Base-by-base conservation (phyloP, 2,797 vertebrate species). In the Spinus olivaceus region DNA sequence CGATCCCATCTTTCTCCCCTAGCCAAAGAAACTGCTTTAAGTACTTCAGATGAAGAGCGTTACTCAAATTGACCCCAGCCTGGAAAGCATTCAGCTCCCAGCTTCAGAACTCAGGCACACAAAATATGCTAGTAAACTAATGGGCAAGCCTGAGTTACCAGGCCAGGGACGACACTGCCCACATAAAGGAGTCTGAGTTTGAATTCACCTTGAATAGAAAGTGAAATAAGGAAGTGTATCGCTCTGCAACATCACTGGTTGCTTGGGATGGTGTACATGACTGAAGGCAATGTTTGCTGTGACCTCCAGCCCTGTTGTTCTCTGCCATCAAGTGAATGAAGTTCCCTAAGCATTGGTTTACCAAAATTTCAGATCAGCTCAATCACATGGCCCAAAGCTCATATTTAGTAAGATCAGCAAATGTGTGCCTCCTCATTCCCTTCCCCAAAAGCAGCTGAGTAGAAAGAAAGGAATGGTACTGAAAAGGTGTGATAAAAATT, bases 61-160 rank as follows among this genome's bases (percentile, higher is more conserved):
- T 35, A 51, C 8, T 71, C 37, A 49, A 59, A 64, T 14, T 21
- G 13, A 78, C 33, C 8, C n/a, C 35, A 59, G 5, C 4, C 12
- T 28, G 9, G 22, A 42, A 8, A 53, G 35, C 0, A 1, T 35
- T 53, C 74, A 50, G 9, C 6, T 12, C 14, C 5, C 44, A 66
- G 27, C 20, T 81, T 54, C 35, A 80, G 33, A 82, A 79, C 14
- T 20, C 47, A 56, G 9, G 32, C 39, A 73, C 16, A 39, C 22
- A 63, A 71, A 88, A 57, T 14, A 27, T 0, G 2, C 22, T 19
- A n/a, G 10, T 66, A 30, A 70, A 53, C 21, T 17, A 42, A 73
- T 0, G 0, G 16, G 10, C 32, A 74, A 74, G 14, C 8, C 28
- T 1, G 8, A 59, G 53, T 12, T 60, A 21, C 9, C 41, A 70